A percentile compares a stretch with the other conserved stretches of the same genome.
Evolutionary conservation across 2,797 vertebrate genomes (phyloP).

Genomic region (Cyclura pinguis): DNA sequence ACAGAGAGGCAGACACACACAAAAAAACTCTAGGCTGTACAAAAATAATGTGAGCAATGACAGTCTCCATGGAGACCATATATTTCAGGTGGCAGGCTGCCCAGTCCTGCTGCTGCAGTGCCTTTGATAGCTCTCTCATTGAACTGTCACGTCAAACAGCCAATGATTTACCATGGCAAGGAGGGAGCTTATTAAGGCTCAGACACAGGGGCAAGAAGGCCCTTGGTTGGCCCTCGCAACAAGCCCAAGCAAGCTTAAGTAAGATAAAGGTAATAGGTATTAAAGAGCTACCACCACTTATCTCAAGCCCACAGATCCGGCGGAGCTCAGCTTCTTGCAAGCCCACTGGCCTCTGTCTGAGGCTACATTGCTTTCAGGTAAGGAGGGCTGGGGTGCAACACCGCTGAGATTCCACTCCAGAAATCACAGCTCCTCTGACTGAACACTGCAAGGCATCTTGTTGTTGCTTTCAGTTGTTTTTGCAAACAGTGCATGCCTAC

Average conservation of each 20-base stretch:
- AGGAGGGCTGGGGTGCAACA: neutral
- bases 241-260: slow-evolving; percentile 29
- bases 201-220: slow-evolving; percentile 4
- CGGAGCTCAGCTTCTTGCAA: neutral
- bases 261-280: slow-evolving; percentile 10
- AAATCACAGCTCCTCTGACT: neutral
- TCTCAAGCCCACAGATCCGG: neutral
- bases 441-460: neutral
- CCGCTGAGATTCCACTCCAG: neutral
- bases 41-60: slow-evolving; percentile 29
- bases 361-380: slow-evolving; percentile 33
- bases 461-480: neutral
- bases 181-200: slow-evolving; percentile 22
- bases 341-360: neutral
- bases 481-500: neutral
- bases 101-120: slow-evolving; percentile 13
- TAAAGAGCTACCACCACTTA: slow-evolving; percentile 11
- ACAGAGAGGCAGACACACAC: too few relatives aligned
- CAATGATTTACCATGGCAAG: slow-evolving; percentile 37
- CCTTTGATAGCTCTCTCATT: slow-evolving; percentile 30
- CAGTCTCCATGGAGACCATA: slow-evolving; percentile 41
- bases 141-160: slow-evolving; percentile 39
- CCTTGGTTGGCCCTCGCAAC: slow-evolving; percentile 8
- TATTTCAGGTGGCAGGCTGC: slow-evolving; percentile 38
- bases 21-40: neutral